Evolutionary conservation across 2,113 vertebrate genomes (phyloP).

Genomic region (Motacilla tschutschensis): DNA sequence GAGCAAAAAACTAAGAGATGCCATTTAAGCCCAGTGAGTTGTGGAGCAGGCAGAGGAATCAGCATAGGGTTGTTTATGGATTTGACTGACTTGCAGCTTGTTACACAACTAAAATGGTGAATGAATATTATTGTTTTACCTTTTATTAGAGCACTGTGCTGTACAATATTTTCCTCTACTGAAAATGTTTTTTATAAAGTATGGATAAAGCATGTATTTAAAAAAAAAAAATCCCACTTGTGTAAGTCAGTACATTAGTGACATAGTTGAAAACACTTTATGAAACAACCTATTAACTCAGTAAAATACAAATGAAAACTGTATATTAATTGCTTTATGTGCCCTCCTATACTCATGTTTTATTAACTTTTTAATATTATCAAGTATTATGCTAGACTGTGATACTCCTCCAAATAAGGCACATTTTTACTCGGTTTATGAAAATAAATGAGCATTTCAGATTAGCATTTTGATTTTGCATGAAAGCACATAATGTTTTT

Average conservation of each 20-base stretch:
- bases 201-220: slow-evolving; percentile 1
- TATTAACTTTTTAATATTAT: slow-evolving; percentile 37
- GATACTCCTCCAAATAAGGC: slow-evolving; percentile 1
- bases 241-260: neutral
- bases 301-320: slow-evolving; percentile 6
- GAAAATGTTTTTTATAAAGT: neutral
- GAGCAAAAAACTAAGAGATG: neutral
- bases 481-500: neutral
- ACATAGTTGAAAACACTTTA: neutral
- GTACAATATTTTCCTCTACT: neutral
- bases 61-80: neutral
- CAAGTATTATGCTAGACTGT: neutral
- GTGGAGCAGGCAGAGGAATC: slow-evolving; percentile 36
- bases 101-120: neutral
- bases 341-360: slow-evolving; percentile 26
- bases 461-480: slow-evolving; percentile 37
- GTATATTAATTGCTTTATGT: slow-evolving; percentile 25
- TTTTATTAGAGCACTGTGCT: neutral
- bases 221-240: neutral
- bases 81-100: slow-evolving; percentile 47
- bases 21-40: slow-evolving; percentile 38
- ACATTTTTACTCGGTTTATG: neutral
- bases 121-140: slow-evolving; percentile 31
- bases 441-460: slow-evolving; percentile 27
- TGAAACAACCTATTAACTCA: neutral